Evolutionary conservation across 1,140 invertebrate genomes (phyloP).

Genomic region (Macrobrachium rosenbergii): DNA sequence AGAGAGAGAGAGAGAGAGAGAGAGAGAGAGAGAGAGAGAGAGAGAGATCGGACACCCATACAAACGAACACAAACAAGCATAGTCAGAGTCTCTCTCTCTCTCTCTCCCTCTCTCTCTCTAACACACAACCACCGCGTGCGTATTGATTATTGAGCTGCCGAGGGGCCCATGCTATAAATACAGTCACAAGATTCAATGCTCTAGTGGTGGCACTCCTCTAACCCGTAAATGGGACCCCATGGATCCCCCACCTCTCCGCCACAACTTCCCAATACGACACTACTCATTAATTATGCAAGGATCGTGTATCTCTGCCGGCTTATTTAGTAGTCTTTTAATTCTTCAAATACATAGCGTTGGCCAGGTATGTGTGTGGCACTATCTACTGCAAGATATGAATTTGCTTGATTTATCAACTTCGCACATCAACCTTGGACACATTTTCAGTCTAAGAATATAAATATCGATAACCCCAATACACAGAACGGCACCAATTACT

Average conservation of each 20-base stretch:
- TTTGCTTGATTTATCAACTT: too few species aligned
- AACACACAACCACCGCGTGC: slow-evolving; percentile 10
- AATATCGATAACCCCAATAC: too few species aligned
- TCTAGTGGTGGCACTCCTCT: slow-evolving; percentile 11
- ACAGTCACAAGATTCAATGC: slow-evolving; percentile 25
- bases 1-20: slow-evolving; percentile 6
- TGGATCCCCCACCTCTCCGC: background rate
- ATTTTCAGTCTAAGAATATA: too few species aligned
- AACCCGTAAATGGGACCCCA: too few species aligned
- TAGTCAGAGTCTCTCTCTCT: background rate
- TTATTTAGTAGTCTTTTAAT: too few species aligned
- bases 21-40: background rate
- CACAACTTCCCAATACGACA: slow-evolving; percentile 17
- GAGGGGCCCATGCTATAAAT: slow-evolving; percentile 26
- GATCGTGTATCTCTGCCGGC: background rate
- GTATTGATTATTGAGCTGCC: slow-evolving; percentile 40
- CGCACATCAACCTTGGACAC: too few species aligned
- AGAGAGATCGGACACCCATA: background rate
- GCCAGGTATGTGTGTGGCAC: too few species aligned
- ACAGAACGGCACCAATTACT: too few species aligned
- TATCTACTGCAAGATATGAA: too few species aligned
- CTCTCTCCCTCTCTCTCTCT: slow-evolving; percentile 19
- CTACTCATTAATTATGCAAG: slow-evolving; percentile 21
- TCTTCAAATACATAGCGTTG: too few species aligned
- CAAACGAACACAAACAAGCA: too few species aligned